Conservation (phyloP, 2,888 invertebrate genomes). For the Melipona bicolor region DNA sequence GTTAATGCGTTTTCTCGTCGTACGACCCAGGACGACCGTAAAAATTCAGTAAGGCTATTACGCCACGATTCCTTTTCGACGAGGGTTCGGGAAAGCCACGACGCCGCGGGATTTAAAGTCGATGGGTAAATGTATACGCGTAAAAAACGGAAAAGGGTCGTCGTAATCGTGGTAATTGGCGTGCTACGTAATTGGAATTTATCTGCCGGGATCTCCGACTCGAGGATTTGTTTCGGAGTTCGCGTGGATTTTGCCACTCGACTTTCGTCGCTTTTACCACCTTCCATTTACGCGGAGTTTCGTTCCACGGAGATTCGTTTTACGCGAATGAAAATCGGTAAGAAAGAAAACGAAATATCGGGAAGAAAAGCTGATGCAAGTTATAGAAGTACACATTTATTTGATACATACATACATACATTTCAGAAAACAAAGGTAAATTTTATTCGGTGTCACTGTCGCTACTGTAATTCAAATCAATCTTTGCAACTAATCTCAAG, state of each 20-base stretch:
- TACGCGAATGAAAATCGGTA: too few relatives aligned
- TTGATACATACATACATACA: too few relatives aligned
- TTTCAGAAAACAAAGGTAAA: too few relatives aligned
- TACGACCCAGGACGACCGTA: conserved; percentile 38
- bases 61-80: background rate
- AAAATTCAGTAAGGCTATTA: conserved; percentile 14
- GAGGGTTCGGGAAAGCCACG: background rate
- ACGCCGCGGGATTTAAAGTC: conserved; percentile 44
- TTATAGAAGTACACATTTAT: too few relatives aligned
- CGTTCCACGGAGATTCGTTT: too few relatives aligned
- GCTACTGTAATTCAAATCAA: too few relatives aligned
- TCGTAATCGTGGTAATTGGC: conserved; percentile 20
- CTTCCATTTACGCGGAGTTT: too few relatives aligned
- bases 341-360: too few relatives aligned
- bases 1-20: conserved; percentile 30
- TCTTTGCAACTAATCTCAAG: too few relatives aligned
- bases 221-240: background rate
- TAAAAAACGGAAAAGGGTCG: background rate
- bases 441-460: too few relatives aligned
- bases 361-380: too few relatives aligned
- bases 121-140: conserved; percentile 24
- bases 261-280: too few relatives aligned
- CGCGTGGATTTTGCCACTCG: background rate
- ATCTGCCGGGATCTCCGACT: conserved; percentile 37
- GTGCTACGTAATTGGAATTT: conserved; percentile 63